These are phyloP conservation scores for Spondyliosoma cantharus DNA, from an alignment of 2,797 vertebrate genomes.

Conservation along the genomic window DNA sequence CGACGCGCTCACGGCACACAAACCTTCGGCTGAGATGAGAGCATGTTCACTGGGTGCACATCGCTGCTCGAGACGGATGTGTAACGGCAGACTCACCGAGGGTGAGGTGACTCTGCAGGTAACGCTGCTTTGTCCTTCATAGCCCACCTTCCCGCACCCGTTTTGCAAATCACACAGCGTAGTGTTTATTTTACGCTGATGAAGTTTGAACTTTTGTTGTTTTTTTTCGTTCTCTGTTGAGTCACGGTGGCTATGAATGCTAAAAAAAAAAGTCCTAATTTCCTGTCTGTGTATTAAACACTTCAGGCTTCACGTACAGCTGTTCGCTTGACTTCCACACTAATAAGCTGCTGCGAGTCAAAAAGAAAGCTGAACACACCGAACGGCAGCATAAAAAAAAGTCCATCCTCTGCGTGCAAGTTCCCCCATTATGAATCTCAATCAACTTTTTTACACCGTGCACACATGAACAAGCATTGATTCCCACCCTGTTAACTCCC, in stretches of 20 bases:
- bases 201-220: not conserved
- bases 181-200: not conserved
- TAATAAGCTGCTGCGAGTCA: conserved; percentile 5
- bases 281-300: conserved; percentile 20
- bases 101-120: too few species aligned
- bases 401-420: conserved; percentile 26
- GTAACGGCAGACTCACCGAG: too few species aligned
- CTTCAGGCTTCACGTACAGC: not conserved
- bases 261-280: not conserved
- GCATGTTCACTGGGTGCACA: too few species aligned
- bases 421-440: conserved; percentile 39
- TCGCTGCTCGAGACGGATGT: too few species aligned
- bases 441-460: conserved; percentile 53
- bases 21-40: too few species aligned
- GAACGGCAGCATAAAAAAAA: conserved; percentile 9
- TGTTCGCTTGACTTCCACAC: conserved; percentile 4
- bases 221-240: conserved; percentile 6
- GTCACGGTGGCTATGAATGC: not conserved
- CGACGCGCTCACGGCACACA: too few species aligned
- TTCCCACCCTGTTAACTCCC: conserved; percentile 57
- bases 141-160: too few species aligned
- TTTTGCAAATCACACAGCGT: not conserved
- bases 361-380: not conserved
- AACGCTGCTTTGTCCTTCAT: too few species aligned
- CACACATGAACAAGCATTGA: conserved; percentile 61